These are phyloP conservation scores for Sciurus carolinensis DNA, from an alignment of 2,797 vertebrate species.

Conservation along the genomic window DNA sequence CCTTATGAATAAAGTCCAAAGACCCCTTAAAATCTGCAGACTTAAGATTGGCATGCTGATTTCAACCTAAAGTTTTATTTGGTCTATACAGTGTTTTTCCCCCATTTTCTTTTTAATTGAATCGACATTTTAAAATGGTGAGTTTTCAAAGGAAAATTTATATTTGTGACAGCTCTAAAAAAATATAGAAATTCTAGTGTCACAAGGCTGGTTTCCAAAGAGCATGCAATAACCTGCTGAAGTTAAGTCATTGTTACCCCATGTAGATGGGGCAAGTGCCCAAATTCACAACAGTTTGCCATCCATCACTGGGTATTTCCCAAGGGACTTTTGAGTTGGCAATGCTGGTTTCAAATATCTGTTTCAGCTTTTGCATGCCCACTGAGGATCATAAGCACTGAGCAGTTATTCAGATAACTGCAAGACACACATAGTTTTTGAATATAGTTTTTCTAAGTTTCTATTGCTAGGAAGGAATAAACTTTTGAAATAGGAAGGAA, in stretches of 20 bases:
- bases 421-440: not conserved
- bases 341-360: not conserved
- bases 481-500: conserved; percentile 38
- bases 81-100: not conserved
- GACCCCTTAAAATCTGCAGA: not conserved
- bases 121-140: conserved; percentile 10
- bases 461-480: not conserved
- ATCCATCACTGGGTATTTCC: not conserved
- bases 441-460: not conserved
- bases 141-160: conserved; percentile 10
- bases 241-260: not conserved
- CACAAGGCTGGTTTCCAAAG: not conserved
- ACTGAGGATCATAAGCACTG: not conserved
- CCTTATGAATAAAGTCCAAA: not conserved
- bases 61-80: not conserved
- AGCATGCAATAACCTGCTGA: not conserved
- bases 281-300: not conserved
- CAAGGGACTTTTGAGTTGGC: not conserved
- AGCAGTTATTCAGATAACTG: not conserved
- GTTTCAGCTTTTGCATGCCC: not conserved
- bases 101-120: not conserved
- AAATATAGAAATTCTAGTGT: not conserved
- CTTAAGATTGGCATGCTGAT: not conserved
- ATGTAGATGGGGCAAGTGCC: not conserved
- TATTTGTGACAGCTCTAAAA: conserved; percentile 23